Percentiles rank a stretch among this genome's conserved stretches.
phyloP scores from a whole-genome alignment of 2,888 invertebrate species.

The Ormyrus thymus region DNA sequence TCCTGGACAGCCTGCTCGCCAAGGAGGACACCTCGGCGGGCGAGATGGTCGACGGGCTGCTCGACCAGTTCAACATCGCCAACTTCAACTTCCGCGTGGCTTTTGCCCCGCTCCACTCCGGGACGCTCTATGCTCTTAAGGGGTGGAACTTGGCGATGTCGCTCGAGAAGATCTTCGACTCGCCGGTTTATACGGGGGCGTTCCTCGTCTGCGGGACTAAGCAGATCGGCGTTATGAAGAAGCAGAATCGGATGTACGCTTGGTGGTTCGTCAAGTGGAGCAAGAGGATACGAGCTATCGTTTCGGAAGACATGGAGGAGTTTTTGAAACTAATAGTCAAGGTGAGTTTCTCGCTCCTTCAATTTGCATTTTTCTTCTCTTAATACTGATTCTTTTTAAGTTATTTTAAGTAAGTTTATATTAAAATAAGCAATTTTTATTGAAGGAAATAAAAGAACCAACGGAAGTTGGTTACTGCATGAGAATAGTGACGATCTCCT shows the following conservation, averaged over 20 bases:
- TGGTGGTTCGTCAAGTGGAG: constrained; percentile 68
- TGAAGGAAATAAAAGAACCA: constrained; percentile 59
- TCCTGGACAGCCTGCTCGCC: constrained; percentile 65
- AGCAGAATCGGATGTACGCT: constrained; percentile 64
- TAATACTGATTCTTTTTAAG: background rate
- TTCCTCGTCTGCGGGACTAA: constrained; percentile 63
- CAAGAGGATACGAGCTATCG: constrained; percentile 66
- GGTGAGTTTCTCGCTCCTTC: constrained; percentile 23
- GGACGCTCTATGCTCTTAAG: constrained; percentile 60
- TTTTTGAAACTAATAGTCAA: constrained; percentile 63
- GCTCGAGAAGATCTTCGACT: constrained; percentile 66
- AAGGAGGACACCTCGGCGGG: constrained; percentile 64
- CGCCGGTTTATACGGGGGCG: constrained; percentile 67
- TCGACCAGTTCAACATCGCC: constrained; percentile 68
- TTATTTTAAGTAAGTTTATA: background rate
- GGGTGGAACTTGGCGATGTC: constrained; percentile 70
- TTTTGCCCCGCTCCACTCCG: constrained; percentile 66
- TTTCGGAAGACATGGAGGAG: constrained; percentile 63
- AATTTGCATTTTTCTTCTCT: background rate
- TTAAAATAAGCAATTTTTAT: background rate
- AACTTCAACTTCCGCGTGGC: constrained; percentile 68
- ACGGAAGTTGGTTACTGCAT: constrained; percentile 59
- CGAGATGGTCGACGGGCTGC: constrained; percentile 62
- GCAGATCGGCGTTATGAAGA: constrained; percentile 68
- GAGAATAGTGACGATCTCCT: constrained; percentile 62